Conservation (phyloP, 1,140 invertebrate genomes). For the Aphidius gifuensis region DNA sequence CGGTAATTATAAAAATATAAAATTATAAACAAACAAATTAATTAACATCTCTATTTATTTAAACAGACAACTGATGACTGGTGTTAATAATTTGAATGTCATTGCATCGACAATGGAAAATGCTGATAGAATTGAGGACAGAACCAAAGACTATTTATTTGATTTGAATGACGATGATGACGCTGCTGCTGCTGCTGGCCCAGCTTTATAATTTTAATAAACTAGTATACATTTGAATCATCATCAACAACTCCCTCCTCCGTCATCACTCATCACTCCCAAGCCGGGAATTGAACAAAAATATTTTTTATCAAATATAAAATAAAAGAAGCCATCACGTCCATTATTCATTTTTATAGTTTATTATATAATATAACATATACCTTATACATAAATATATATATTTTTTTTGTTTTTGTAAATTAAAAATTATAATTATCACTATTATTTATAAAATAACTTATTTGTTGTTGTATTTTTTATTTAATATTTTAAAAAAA, state of each 20-base stretch:
- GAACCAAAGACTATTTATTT: conserved; percentile 54
- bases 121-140: conserved; percentile 58
- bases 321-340: conserved; percentile 18
- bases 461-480: not conserved
- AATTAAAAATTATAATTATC: conserved; percentile 21
- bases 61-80: conserved; percentile 62
- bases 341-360: conserved; percentile 23
- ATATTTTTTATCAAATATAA: conserved; percentile 1
- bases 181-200: conserved; percentile 40
- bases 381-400: conserved; percentile 21
- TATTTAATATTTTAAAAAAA: not conserved
- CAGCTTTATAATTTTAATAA: conserved; percentile 46
- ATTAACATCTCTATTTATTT: conserved; percentile 9
- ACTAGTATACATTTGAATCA: conserved; percentile 5
- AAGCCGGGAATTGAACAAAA: conserved; percentile 2
- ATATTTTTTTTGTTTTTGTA: conserved; percentile 33
- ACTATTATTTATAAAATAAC: not conserved
- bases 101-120: conserved; percentile 61
- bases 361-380: conserved; percentile 14
- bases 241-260: conserved; percentile 6
- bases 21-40: not conserved
- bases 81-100: conserved; percentile 64
- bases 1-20: conserved; percentile 49
- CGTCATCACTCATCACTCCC: not conserved
- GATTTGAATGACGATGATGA: conserved; percentile 48